Percentiles rank a stretch among this genome's conserved stretches.
Evolutionary conservation across 2,797 vertebrate genomes (phyloP).

Genomic region (Martes flavigula): DNA sequence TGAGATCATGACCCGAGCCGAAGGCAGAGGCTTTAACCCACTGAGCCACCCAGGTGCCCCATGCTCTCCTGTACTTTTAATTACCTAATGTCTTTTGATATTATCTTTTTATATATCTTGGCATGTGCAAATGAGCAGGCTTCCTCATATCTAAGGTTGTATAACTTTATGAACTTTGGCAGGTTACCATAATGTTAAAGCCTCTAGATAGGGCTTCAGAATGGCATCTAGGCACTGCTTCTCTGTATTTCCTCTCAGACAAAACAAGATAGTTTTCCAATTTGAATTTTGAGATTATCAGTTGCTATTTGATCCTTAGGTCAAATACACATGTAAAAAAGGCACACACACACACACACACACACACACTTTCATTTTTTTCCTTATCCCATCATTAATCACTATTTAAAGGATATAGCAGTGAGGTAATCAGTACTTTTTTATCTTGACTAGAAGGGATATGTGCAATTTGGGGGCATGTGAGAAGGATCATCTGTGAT

Average conservation of each 20-base stretch:
- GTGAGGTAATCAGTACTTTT: background rate
- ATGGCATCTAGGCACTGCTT: background rate
- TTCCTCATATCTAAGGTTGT: background rate
- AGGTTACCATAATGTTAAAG: background rate
- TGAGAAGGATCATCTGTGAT: background rate
- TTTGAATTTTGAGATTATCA: background rate
- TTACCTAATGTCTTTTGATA: background rate
- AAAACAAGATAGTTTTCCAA: background rate
- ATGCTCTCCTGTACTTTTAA: background rate
- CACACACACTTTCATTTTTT: background rate
- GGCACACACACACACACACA: background rate
- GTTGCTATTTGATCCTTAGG: background rate
- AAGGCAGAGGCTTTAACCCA: no score
- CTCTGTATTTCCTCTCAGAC: background rate
- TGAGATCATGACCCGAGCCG: no score
- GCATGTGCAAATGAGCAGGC: background rate
- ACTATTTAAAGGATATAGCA: background rate
- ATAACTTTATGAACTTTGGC: background rate
- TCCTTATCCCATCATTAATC: background rate
- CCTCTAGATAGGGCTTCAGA: background rate
- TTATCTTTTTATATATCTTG: background rate
- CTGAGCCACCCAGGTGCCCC: no score
- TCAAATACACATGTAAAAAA: background rate
- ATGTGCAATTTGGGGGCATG: background rate
- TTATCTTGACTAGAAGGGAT: background rate